Conservation (phyloP, 1,140 invertebrate species). For the Panulirus ornatus region DNA sequence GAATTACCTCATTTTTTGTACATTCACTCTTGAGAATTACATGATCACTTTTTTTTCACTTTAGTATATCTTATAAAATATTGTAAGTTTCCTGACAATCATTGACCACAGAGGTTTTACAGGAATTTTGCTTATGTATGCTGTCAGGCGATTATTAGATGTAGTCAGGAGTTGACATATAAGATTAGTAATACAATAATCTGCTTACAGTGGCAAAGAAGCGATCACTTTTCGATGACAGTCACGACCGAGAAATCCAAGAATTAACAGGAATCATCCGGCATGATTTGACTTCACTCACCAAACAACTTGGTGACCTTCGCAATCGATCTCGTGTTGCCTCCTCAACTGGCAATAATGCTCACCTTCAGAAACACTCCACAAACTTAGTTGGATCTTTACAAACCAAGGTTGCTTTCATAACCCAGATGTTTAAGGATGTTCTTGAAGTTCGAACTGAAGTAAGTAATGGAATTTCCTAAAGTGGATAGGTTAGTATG, state of each 20-base stretch:
- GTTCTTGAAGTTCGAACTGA: constrained; percentile 93
- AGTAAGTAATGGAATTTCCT: constrained; percentile 79
- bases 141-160: neutral
- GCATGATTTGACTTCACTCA: constrained; percentile 95
- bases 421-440: constrained; percentile 98
- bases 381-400: constrained; percentile 95
- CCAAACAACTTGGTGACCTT: constrained; percentile 93
- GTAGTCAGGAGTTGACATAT: constrained; percentile 8
- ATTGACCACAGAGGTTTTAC: neutral
- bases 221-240: constrained; percentile 97
- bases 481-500: too few relatives aligned
- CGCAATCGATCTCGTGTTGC: constrained; percentile 86
- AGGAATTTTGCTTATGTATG: neutral
- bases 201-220: constrained; percentile 93
- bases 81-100: neutral
- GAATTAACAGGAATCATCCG: constrained; percentile 99
- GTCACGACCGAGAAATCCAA: constrained; percentile 93
- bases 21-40: neutral
- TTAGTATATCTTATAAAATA: neutral
- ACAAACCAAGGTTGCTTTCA: constrained; percentile 96
- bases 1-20: constrained; percentile 15
- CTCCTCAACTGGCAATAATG: constrained; percentile 80
- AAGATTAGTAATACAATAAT: constrained; percentile 27
- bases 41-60: neutral
- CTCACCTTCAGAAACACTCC: constrained; percentile 95